Evolutionary conservation across 2,113 vertebrate species (phyloP).

Genomic region (Erinaceus europaeus): DNA sequence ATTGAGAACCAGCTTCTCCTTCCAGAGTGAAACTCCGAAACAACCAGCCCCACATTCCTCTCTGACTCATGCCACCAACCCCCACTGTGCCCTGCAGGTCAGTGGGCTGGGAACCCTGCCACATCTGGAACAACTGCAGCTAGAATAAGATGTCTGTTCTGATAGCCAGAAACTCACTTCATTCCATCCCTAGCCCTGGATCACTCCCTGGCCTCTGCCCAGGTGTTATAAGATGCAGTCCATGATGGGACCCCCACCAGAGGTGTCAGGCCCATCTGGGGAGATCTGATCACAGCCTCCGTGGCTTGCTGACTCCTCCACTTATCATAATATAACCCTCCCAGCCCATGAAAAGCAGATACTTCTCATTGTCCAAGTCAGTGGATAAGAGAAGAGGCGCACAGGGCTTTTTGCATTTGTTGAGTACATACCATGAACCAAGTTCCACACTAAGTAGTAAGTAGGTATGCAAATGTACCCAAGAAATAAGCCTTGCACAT

Average conservation of each 20-base stretch:
- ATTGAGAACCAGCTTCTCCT: slow-evolving; percentile 45
- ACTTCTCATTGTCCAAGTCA: neutral
- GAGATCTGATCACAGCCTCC: slow-evolving; percentile 26
- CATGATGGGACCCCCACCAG: neutral
- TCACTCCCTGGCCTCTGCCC: slow-evolving; percentile 27
- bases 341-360: neutral
- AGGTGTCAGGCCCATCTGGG: slow-evolving; percentile 6
- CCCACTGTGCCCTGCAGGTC: slow-evolving; percentile 51
- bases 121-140: slow-evolving; percentile 40
- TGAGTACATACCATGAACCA: neutral
- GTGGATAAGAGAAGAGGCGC: neutral
- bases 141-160: slow-evolving; percentile 50
- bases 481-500: neutral
- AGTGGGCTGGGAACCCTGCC: slow-evolving; percentile 43
- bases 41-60: slow-evolving; percentile 59
- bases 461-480: neutral
- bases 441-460: neutral
- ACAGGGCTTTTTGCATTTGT: neutral
- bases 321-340: neutral
- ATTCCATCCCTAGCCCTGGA: neutral
- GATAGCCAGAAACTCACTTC: slow-evolving; percentile 37
- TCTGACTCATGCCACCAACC: slow-evolving; percentile 64
- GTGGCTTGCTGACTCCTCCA: slow-evolving; percentile 10
- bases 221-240: slow-evolving; percentile 26
- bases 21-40: slow-evolving; percentile 59